Evolutionary conservation across 1,140 invertebrate species (phyloP).

Genomic region (Bombus waltoni): DNA sequence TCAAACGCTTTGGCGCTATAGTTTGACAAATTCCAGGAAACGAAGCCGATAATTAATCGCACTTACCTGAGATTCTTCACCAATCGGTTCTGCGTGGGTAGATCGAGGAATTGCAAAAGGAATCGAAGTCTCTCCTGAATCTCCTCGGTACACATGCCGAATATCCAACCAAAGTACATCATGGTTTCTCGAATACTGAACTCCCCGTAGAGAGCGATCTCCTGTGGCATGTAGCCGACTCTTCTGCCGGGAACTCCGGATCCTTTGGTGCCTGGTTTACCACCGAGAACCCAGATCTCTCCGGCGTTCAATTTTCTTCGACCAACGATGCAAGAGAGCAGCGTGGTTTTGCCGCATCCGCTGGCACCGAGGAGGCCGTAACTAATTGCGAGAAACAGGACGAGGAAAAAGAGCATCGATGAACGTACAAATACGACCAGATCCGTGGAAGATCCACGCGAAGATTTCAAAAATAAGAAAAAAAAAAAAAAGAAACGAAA

Average conservation of each 20-base stretch:
- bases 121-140: conserved; percentile 93
- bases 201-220: conserved; percentile 96
- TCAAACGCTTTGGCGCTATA: rapidly evolving
- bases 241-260: conserved; percentile 94
- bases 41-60: neutral
- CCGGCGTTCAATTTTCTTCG: conserved; percentile 91
- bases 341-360: conserved; percentile 93
- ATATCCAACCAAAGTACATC: conserved; percentile 98
- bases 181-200: conserved; percentile 97
- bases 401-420: too few relatives aligned
- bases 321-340: conserved; percentile 94
- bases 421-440: too few relatives aligned
- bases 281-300: conserved; percentile 93
- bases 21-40: neutral
- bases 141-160: conserved; percentile 92
- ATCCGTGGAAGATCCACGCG: too few relatives aligned
- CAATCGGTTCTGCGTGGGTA: conserved; percentile 92
- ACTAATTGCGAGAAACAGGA: conserved; percentile 79
- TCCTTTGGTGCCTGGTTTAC: conserved; percentile 90
- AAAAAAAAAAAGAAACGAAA: too few relatives aligned
- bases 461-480: too few relatives aligned
- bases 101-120: conserved; percentile 93
- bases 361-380: conserved; percentile 94
- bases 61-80: conserved; percentile 93
- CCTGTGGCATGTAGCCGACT: conserved; percentile 93